Conservation (phyloP, 2,888 invertebrate genomes). For the Monoplex corrugatus region DNA sequence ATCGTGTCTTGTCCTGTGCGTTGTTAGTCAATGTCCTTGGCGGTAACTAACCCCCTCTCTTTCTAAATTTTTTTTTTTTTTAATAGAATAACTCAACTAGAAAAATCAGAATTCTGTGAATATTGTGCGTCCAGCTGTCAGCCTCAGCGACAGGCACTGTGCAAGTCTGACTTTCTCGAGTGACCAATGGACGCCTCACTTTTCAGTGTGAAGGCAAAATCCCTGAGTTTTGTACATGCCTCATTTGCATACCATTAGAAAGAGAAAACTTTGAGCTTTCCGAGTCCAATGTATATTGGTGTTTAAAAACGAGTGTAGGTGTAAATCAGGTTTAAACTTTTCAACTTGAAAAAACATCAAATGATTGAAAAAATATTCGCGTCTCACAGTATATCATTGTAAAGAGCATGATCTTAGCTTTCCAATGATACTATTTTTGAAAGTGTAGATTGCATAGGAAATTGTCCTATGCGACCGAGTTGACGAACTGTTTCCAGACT, state of each 20-base stretch:
- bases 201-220: background rate
- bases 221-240: background rate
- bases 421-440: background rate
- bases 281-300: background rate
- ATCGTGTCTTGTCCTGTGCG: no score
- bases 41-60: no score
- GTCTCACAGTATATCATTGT: background rate
- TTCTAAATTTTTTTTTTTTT: no score
- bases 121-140: background rate
- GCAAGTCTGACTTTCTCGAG: background rate
- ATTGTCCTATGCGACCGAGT: no score
- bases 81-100: background rate
- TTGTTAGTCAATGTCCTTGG: no score
- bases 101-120: background rate
- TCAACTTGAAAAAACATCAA: no score
- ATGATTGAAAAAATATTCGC: no score
- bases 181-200: background rate
- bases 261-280: background rate
- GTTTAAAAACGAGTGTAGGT: background rate
- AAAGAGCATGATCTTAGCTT: background rate
- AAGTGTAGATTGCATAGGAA: no score
- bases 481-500: no score
- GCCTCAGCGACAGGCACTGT: background rate
- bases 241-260: constrained; percentile 5
- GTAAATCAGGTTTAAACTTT: no score